phyloP scores from a whole-genome alignment of 2,113 vertebrate genomes.

The Furnarius figulus region DNA sequence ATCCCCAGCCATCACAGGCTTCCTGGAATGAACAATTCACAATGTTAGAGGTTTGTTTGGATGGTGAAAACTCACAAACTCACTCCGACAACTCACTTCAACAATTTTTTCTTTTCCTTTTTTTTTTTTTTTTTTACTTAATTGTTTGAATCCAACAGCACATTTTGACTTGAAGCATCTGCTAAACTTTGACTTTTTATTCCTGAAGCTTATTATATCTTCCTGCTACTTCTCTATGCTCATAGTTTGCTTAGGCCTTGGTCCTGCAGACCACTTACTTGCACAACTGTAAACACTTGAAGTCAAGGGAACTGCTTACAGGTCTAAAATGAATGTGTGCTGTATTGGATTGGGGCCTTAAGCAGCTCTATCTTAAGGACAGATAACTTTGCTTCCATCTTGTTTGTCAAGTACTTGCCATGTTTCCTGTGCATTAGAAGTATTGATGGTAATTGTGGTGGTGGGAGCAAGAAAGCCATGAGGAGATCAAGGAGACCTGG shows the following conservation, averaged over 20 bases:
- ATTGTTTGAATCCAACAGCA: background rate
- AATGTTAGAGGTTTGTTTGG: background rate
- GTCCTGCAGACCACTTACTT: conserved; percentile 15
- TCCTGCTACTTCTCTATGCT: background rate
- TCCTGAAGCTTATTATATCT: background rate
- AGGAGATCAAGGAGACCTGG: background rate
- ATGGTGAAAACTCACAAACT: background rate
- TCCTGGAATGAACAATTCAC: background rate
- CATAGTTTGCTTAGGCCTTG: background rate
- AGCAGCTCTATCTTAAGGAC: background rate
- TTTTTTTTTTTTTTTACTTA: background rate
- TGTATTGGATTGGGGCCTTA: background rate
- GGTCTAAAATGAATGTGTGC: background rate
- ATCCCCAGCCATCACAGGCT: background rate
- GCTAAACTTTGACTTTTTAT: background rate
- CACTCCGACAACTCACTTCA: background rate
- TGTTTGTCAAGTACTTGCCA: background rate
- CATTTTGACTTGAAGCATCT: background rate
- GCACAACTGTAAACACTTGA: background rate
- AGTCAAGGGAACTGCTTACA: background rate
- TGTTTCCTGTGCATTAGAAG: background rate
- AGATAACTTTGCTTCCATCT: background rate
- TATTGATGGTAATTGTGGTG: background rate
- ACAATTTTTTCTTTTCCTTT: background rate
- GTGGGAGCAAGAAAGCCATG: background rate